A percentile compares a stretch with the other conserved stretches of the same genome.
Conservation (phyloP, 2,113 vertebrate genomes). For the Corythoichthys intestinalis region DNA sequence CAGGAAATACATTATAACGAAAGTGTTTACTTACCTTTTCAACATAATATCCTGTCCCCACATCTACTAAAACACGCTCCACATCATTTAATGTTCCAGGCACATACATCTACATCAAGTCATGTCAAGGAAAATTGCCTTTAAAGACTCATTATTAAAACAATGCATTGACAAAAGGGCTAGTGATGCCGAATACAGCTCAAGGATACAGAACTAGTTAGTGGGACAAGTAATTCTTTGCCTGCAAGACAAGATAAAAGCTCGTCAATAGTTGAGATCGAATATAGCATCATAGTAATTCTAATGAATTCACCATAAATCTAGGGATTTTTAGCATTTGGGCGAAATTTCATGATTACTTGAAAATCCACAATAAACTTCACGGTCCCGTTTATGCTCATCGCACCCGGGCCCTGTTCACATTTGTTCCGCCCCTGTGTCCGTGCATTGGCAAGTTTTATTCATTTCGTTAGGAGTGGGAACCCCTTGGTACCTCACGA, state of each 20-base stretch:
- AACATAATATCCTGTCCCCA: slow-evolving; percentile 92
- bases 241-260: slow-evolving; percentile 61
- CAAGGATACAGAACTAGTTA: slow-evolving; percentile 95
- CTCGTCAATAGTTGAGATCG: neutral
- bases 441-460: no score
- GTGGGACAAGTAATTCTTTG: slow-evolving; percentile 87
- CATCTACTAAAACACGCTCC: slow-evolving; percentile 81
- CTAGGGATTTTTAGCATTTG: neutral
- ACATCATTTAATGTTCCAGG: slow-evolving; percentile 86
- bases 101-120: slow-evolving; percentile 85
- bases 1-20: neutral
- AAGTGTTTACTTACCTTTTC: slow-evolving; percentile 81
- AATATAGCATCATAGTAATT: neutral
- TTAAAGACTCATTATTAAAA: neutral
- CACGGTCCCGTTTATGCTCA: no score
- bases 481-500: no score
- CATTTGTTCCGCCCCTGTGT: no score
- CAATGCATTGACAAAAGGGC: neutral
- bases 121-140: slow-evolving; percentile 63
- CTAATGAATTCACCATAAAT: neutral
- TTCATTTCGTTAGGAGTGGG: no score
- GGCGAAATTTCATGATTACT: neutral
- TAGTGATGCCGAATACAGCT: neutral
- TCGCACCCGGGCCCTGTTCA: neutral
- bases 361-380: neutral